These are phyloP conservation scores for Coelopa pilipes DNA, from an alignment of 2,888 invertebrate genomes.

Conservation along the genomic window DNA sequence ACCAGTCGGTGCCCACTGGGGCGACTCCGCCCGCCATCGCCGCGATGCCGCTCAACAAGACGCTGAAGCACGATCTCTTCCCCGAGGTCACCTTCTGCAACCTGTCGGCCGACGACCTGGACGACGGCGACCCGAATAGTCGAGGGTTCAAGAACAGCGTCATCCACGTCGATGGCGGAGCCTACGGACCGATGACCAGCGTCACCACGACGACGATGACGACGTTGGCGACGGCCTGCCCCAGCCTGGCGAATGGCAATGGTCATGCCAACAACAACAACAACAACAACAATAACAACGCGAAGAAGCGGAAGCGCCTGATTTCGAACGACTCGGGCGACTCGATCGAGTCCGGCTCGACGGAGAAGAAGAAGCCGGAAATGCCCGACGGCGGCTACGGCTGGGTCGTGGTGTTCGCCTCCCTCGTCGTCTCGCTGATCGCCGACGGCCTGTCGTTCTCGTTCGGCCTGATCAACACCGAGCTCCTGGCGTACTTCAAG, in stretches of 20 bases:
- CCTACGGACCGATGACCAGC: slow-evolving; percentile 39
- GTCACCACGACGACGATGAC: slow-evolving; percentile 32
- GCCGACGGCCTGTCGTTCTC: slow-evolving; percentile 94
- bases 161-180: slow-evolving; percentile 50
- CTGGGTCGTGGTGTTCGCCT: slow-evolving; percentile 80
- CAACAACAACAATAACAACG: slow-evolving; percentile 44
- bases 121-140: slow-evolving; percentile 44
- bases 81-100: slow-evolving; percentile 66
- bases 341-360: slow-evolving; percentile 62
- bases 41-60: slow-evolving; percentile 43
- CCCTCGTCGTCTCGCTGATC: slow-evolving; percentile 86
- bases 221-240: slow-evolving; percentile 41
- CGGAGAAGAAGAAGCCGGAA: slow-evolving; percentile 63
- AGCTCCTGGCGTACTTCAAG: slow-evolving; percentile 82
- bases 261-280: neutral
- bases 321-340: slow-evolving; percentile 65
- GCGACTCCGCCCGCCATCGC: no score
- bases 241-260: no score
- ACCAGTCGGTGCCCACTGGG: slow-evolving; percentile 44
- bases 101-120: slow-evolving; percentile 57
- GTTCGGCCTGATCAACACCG: slow-evolving; percentile 88
- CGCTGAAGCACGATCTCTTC: slow-evolving; percentile 62
- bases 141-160: slow-evolving; percentile 52
- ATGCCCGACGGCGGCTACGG: slow-evolving; percentile 67
- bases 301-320: slow-evolving; percentile 59